These are phyloP conservation scores for Doryteuthis pealeii DNA, from an alignment of 1,140 invertebrate species.

Conservation along the genomic window DNA sequence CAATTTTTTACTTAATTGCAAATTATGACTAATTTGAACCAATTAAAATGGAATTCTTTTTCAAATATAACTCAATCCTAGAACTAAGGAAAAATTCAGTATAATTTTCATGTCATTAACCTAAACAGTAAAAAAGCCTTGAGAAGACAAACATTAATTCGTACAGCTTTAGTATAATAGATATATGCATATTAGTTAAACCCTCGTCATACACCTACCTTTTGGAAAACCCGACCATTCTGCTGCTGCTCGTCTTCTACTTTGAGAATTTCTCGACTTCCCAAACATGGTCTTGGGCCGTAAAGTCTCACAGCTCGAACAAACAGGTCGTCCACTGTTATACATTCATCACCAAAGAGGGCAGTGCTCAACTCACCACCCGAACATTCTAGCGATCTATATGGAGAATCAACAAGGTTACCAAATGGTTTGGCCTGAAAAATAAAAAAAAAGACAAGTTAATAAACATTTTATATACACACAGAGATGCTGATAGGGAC, in stretches of 20 bases:
- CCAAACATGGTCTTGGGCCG: conserved; percentile 76
- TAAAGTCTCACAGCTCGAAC: conserved; percentile 70
- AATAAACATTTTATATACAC: not conserved
- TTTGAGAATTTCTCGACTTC: conserved; percentile 84
- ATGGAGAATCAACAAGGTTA: conserved; percentile 39
- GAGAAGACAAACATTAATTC: no score
- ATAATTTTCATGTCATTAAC: no score
- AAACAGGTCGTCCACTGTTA: conserved; percentile 86
- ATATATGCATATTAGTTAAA: no score
- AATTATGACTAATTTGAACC: no score
- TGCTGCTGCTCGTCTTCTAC: conserved; percentile 92
- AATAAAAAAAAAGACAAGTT: not conserved
- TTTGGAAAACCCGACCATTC: conserved; percentile 95
- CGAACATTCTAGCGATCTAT: conserved; percentile 45
- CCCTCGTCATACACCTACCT: no score
- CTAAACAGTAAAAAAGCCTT: no score
- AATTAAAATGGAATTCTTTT: no score
- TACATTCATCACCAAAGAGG: conserved; percentile 71
- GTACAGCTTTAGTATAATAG: no score
- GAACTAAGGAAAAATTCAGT: no score
- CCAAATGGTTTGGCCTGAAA: conserved; percentile 36
- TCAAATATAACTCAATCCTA: no score
- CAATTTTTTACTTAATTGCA: no score
- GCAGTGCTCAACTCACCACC: conserved; percentile 37
- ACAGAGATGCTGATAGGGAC: no score